Percentiles rank a stretch among this genome's conserved stretches.
These are phyloP conservation scores for Labeo rohita DNA, from an alignment of 2,113 vertebrate genomes.

Conservation along the genomic window DNA sequence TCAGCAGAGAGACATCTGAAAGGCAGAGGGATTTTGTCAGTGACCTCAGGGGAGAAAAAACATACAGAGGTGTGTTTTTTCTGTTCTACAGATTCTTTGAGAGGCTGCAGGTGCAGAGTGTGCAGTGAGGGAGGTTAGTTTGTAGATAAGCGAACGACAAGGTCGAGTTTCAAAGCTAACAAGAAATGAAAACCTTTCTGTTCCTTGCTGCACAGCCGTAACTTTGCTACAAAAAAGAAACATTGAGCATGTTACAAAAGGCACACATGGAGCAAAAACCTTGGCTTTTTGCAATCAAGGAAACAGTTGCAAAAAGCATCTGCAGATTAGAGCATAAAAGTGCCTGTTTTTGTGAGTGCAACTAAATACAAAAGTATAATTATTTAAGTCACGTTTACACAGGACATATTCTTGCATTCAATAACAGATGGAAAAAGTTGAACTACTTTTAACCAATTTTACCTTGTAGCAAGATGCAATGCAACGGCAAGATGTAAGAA, in stretches of 20 bases:
- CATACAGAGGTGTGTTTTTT: neutral
- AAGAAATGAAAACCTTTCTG: slow-evolving; percentile 63
- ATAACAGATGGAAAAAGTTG: neutral
- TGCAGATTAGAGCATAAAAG: neutral
- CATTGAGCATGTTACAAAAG: slow-evolving; percentile 58
- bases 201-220: slow-evolving; percentile 65
- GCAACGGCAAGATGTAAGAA: neutral
- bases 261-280: neutral
- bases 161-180: slow-evolving; percentile 48
- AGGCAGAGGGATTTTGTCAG: neutral
- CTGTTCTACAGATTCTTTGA: slow-evolving; percentile 26
- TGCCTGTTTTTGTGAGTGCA: neutral
- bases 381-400: neutral
- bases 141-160: slow-evolving; percentile 47
- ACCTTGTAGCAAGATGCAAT: neutral
- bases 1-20: slow-evolving; percentile 10
- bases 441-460: neutral
- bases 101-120: neutral
- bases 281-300: neutral
- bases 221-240: slow-evolving; percentile 70
- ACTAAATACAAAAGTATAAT: neutral
- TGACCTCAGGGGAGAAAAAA: neutral
- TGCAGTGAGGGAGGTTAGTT: slow-evolving; percentile 59
- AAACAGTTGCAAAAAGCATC: neutral
- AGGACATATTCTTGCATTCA: neutral